Evolutionary conservation across 2,888 invertebrate species (phyloP).

Genomic region (Gymnoscelis rufifasciata): DNA sequence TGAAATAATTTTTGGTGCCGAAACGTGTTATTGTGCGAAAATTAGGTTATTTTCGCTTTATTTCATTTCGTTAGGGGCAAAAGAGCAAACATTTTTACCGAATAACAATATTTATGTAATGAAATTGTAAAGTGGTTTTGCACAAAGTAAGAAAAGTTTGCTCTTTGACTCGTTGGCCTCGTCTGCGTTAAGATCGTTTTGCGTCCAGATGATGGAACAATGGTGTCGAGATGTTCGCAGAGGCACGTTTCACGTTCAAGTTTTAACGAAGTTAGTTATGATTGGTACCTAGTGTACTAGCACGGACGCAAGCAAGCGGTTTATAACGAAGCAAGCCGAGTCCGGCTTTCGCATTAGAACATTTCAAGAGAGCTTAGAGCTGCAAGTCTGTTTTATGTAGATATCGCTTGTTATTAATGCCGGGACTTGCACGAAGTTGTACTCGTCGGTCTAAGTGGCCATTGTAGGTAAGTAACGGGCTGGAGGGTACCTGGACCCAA

Average conservation of each 20-base stretch:
- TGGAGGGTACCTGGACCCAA: slow-evolving; percentile 37
- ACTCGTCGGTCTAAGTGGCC: slow-evolving; percentile 39
- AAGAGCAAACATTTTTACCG: slow-evolving; percentile 7
- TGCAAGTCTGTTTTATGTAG: slow-evolving; percentile 38
- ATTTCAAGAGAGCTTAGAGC: slow-evolving; percentile 28
- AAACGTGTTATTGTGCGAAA: slow-evolving; percentile 22
- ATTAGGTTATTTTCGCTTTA: slow-evolving; percentile 1
- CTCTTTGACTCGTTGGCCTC: slow-evolving; percentile 5
- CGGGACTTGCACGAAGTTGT: slow-evolving; percentile 39
- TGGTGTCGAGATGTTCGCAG: not conserved
- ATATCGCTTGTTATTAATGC: slow-evolving; percentile 43
- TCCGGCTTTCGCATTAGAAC: slow-evolving; percentile 21
- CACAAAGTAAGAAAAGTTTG: slow-evolving; percentile 2
- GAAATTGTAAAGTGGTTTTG: not conserved
- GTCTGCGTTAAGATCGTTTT: not conserved
- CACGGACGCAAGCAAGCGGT: slow-evolving; percentile 16
- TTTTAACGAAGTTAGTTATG: slow-evolving; percentile 13
- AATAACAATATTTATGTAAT: not conserved
- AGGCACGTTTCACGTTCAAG: slow-evolving; percentile 4
- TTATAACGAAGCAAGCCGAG: slow-evolving; percentile 23
- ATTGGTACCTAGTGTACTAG: slow-evolving; percentile 4
- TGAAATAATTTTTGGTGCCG: slow-evolving; percentile 10
- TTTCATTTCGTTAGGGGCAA: slow-evolving; percentile 4
- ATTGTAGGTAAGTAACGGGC: slow-evolving; percentile 46
- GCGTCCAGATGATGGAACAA: slow-evolving; percentile 1